Evolutionary conservation across 2,888 invertebrate genomes (phyloP).

Genomic region (Nomada goodeniana): DNA sequence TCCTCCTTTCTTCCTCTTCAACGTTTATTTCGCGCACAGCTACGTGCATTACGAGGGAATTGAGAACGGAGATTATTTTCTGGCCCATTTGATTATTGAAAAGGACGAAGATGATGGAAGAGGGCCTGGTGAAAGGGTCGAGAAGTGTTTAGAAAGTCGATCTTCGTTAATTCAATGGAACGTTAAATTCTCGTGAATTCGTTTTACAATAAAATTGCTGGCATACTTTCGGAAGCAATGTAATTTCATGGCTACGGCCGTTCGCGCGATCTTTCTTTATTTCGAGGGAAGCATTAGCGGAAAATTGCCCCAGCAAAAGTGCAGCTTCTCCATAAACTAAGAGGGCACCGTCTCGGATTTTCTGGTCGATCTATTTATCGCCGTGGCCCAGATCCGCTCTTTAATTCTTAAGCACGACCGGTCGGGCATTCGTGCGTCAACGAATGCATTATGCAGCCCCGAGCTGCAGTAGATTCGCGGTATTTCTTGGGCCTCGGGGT

Average conservation of each 20-base stretch:
- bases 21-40: too few species aligned
- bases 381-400: constrained; percentile 35
- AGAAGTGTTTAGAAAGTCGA: not conserved
- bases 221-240: constrained; percentile 5
- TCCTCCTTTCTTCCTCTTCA: too few species aligned
- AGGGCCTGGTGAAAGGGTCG: too few species aligned
- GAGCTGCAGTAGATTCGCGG: not conserved
- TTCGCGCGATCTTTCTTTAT: constrained; percentile 19
- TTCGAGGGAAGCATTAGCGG: constrained; percentile 43
- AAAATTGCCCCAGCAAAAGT: constrained; percentile 32
- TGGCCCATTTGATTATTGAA: too few species aligned
- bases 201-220: not conserved
- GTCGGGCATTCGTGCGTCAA: constrained; percentile 34
- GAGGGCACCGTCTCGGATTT: constrained; percentile 49
- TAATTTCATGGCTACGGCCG: constrained; percentile 39
- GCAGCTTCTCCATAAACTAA: constrained; percentile 34
- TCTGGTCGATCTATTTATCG: constrained; percentile 59
- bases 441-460: constrained; percentile 54
- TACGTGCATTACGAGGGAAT: too few species aligned
- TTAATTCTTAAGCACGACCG: constrained; percentile 57
- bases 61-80: too few species aligned
- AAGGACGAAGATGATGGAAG: too few species aligned
- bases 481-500: not conserved
- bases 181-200: not conserved
- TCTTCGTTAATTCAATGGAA: not conserved